Conservation (phyloP, 2,113 vertebrate genomes). For the Psilopsiagon aurifrons region DNA sequence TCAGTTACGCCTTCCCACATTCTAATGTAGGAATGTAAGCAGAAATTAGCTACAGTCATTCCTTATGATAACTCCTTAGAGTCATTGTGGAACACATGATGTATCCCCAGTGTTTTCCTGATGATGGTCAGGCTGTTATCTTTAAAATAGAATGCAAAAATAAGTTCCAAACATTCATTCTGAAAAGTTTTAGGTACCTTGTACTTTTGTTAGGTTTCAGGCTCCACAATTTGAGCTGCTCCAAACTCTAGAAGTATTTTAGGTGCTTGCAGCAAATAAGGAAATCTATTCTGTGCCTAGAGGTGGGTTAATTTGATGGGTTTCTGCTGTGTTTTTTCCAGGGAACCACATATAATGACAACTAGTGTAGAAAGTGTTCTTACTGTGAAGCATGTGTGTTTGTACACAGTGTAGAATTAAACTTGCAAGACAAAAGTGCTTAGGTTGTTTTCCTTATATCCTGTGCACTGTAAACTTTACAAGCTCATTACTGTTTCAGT, state of each 20-base stretch:
- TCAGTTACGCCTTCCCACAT: background rate
- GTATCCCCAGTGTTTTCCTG: background rate
- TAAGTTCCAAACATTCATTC: background rate
- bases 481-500: background rate
- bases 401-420: background rate
- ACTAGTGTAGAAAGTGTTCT: background rate
- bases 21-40: background rate
- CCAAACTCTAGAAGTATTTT: background rate
- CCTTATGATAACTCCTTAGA: background rate
- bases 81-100: background rate
- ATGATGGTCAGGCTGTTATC: background rate
- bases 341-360: background rate
- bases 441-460: background rate
- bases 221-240: background rate
- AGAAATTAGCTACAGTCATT: background rate
- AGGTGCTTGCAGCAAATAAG: background rate
- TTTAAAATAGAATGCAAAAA: background rate
- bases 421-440: background rate
- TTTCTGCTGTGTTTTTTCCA: background rate
- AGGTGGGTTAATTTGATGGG: background rate
- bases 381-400: background rate
- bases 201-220: background rate
- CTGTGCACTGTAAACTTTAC: background rate
- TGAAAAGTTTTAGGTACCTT: background rate
- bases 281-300: background rate